Percentiles rank a stretch among this genome's conserved stretches.
phyloP scores from a whole-genome alignment of 92 coral and sea anemone genomes.

The Blastomussa wellsi region DNA sequence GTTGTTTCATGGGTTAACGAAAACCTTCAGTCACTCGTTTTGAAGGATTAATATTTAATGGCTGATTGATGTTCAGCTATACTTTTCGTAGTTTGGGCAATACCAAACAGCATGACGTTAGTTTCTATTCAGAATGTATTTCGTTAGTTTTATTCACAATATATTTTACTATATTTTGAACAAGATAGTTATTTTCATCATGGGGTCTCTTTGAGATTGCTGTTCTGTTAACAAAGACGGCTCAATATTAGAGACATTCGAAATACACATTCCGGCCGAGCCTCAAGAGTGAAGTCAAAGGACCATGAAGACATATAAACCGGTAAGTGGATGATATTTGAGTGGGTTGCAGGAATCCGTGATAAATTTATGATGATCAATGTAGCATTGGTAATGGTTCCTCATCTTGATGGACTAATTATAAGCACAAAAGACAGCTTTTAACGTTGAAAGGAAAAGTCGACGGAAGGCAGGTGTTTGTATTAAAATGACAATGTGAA shows the following conservation, averaged over 20 bases:
- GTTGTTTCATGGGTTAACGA: background rate
- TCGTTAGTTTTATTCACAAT: background rate
- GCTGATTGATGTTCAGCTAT: background rate
- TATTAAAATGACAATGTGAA: background rate
- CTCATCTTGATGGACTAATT: conserved; percentile 12
- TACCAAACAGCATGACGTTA: background rate
- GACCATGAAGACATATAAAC: background rate
- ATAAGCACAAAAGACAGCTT: conserved; percentile 9
- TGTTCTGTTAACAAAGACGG: background rate
- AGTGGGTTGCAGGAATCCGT: background rate
- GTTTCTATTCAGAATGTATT: background rate
- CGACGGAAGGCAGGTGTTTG: conserved; percentile 14
- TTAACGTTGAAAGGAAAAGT: conserved; percentile 1
- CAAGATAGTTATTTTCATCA: background rate
- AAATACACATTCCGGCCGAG: background rate
- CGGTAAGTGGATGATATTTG: background rate
- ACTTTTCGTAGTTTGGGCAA: background rate
- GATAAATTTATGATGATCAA: conserved; percentile 3
- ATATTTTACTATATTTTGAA: background rate
- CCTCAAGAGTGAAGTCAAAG: background rate
- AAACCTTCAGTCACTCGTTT: background rate
- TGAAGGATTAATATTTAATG: conserved; percentile 11
- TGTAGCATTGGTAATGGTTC: background rate
- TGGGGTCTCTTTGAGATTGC: background rate
- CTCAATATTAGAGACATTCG: background rate